phyloP scores from a whole-genome alignment of 2,888 invertebrate species.

The Drosophila stalkeri region DNA sequence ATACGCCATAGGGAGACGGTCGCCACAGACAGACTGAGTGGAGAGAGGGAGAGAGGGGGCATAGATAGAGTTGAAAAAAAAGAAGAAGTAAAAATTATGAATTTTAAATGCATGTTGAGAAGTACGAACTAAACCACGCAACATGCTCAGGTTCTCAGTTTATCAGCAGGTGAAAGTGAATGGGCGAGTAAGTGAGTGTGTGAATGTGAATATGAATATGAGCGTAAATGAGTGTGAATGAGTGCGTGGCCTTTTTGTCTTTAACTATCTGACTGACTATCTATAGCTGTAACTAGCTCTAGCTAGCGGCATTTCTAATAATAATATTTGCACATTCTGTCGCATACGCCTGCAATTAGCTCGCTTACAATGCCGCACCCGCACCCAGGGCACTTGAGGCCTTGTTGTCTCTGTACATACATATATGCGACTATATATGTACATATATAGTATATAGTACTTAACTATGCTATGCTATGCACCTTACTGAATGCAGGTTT shows the following conservation, averaged over 20 bases:
- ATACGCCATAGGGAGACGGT: conserved; percentile 50
- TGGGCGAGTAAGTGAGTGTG: conserved; percentile 29
- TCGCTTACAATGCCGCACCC: conserved; percentile 46
- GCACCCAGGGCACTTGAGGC: neutral
- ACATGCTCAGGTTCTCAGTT: conserved; percentile 56
- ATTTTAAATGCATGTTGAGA: conserved; percentile 44
- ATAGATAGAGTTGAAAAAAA: conserved; percentile 14
- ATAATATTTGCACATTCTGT: conserved; percentile 43
- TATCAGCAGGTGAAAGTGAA: conserved; percentile 75
- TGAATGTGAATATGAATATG: conserved; percentile 24
- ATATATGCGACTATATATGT: neutral
- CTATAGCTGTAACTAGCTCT: conserved; percentile 28
- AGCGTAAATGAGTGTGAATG: conserved; percentile 47
- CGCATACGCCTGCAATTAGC: conserved; percentile 53
- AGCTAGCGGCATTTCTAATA: conserved; percentile 19
- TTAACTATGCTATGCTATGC: conserved; percentile 50
- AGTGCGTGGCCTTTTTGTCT: conserved; percentile 50
- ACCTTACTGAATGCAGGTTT: conserved; percentile 48
- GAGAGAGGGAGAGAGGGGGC: neutral
- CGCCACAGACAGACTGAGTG: neutral
- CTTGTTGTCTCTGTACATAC: conserved; percentile 5
- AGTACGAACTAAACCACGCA: conserved; percentile 10
- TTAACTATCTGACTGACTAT: conserved; percentile 17
- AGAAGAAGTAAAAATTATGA: conserved; percentile 44
- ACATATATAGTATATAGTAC: conserved; percentile 10